Base-by-base conservation (phyloP, 1,140 invertebrate genomes). In the Propsilocerus akamusi region DNA sequence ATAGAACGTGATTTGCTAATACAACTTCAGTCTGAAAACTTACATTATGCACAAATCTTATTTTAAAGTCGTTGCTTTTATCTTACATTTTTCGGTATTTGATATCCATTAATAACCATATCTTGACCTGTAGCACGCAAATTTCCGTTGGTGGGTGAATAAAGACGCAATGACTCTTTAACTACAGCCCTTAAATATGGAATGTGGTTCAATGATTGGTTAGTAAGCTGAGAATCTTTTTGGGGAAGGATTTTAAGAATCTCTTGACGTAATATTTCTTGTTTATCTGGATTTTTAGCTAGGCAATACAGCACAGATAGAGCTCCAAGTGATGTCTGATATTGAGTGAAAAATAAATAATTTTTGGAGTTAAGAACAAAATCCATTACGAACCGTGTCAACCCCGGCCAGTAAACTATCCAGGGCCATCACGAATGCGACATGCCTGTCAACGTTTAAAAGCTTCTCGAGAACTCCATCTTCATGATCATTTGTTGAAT, bases 401-500 rank as follows among this genome's bases (percentile, higher is more conserved):
- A 83, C 72, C 46, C 80, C 81, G 26, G 78, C 80, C 25, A 79
- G 66, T 32, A 85, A 54, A 70, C 80, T 76, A 58, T 85, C 81
- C 46, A 72, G 64, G 8, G 77, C 73, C 72, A 84, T 78, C 3
- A 72, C 64, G 22, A 67, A 54, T 1, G 74, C 76, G 7, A 71
- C 61, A 55, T 70, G 64, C 52, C 72, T 66, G 54, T 78, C 70
- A 17, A 73, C 70, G 55, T 66, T 68, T 5, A 74, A 57, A 46
- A 77, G 57, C 57, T 73, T 72, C 53, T 75, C 68, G 17, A 78
- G 57, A 48, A 78, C 63, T 55, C 68, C 70, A 26, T 46, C 47
- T 46, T 62, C 56, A 23, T 59, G 58, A 25, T 56, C 53, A 25
- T 55, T 17, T 1, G 5, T 50, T 17, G 56, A 25, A 46, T 52